Evolutionary conservation across 2,888 invertebrate genomes (phyloP).

Genomic region (Trimorus sp.): DNA sequence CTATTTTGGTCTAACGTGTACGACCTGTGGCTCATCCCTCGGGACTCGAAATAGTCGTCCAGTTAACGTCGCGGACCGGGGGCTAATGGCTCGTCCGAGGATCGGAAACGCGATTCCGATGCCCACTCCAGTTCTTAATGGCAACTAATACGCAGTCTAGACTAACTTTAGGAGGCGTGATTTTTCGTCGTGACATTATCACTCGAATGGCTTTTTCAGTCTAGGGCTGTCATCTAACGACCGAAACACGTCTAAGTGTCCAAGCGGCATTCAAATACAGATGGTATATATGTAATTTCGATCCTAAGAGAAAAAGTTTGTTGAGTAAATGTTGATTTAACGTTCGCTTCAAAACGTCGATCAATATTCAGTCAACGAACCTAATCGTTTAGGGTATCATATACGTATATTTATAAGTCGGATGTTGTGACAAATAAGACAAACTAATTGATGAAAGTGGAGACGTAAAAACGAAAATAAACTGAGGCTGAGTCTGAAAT

Average conservation of each 20-base stretch:
- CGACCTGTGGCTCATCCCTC: no score
- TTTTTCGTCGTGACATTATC: constrained; percentile 3
- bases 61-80: no score
- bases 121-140: background rate
- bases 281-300: constrained; percentile 51
- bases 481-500: constrained; percentile 77
- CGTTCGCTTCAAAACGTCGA: constrained; percentile 69
- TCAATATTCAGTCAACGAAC: no score
- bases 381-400: no score
- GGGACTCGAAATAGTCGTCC: no score
- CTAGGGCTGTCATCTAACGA: constrained; percentile 23
- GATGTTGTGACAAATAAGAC: constrained; percentile 43
- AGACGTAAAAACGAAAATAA: constrained; percentile 16
- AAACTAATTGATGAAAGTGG: constrained; percentile 27
- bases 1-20: constrained; percentile 19
- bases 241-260: constrained; percentile 69
- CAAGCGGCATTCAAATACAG: constrained; percentile 79
- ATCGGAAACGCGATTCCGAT: background rate
- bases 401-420: no score
- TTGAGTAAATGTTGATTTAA: no score
- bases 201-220: constrained; percentile 41
- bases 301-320: no score
- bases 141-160: constrained; percentile 17
- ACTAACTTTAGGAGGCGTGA: constrained; percentile 38
- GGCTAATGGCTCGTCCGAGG: background rate